Base-by-base conservation (phyloP, 2,888 invertebrate genomes). In the Campoplex nolae region DNA sequence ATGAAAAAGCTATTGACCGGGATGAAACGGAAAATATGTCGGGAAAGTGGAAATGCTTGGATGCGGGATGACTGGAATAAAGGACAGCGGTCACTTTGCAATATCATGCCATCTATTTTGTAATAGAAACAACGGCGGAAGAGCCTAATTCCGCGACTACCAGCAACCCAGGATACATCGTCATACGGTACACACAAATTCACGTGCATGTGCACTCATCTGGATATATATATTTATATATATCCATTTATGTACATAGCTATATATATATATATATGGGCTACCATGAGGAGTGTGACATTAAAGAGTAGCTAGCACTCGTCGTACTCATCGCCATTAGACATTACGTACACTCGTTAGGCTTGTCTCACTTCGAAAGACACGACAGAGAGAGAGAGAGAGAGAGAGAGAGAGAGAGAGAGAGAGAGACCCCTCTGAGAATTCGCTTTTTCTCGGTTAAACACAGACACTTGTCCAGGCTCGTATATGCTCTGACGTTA, bases 61-160 rank as follows among this genome's bases (percentile, higher is more conserved):
- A 38, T 58, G 42, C 32, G 58, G 16, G 13, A 38, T 70, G 85
- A 86, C 84, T 79, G 77, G 81, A 45, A 83, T 67, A 76, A 78
- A 80, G 77, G 76, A 84, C 85, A 84, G 87, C 83, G 89, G 88
- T 86, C 84, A 89, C 91, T 90, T 93, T 92, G 92, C 91, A 92
- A 93, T 93, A 93, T 93, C 93, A 91, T 90, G 92, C 91, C 93
- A 91, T 94, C 93, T 94, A 94, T 94, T 94, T 94, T 93, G 93
- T 94, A 94, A 94, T 94, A 94, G 94, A 94, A 94, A 94, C 94
- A 93, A 94, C 94, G 87, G 87, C 87, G 94, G 94, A 94, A 94
- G 94, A 93, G 91, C 93, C 93, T 92, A 94, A 94, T 94, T 94
- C 92, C 91, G 91, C 92, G 92, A 91, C 92, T 89, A 42, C 93